Percentiles rank a stretch among this genome's conserved stretches.
Conservation (phyloP, 2,888 invertebrate genomes). For the Synanthedon tipuliformis region DNA sequence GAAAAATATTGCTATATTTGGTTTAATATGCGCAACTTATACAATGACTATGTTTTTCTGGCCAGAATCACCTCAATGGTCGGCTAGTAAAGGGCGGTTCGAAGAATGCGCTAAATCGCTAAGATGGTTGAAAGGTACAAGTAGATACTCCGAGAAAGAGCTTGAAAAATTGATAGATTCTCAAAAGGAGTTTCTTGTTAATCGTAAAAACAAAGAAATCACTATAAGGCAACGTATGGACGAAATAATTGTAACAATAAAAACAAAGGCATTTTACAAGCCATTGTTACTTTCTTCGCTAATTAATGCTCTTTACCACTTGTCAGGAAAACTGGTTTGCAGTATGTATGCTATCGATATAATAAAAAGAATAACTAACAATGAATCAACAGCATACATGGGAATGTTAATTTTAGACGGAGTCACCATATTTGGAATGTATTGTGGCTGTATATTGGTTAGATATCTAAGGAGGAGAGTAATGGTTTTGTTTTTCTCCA, state of each 20-base stretch:
- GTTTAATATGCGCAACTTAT: neutral
- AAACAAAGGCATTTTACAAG: conserved; percentile 18
- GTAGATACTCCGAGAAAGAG: conserved; percentile 21
- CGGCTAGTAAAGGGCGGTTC: conserved; percentile 30
- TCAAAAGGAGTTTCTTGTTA: conserved; percentile 9
- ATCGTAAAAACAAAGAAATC: conserved; percentile 5
- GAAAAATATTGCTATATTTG: conserved; percentile 9
- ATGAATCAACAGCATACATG: conserved; percentile 15
- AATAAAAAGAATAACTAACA: conserved; percentile 10
- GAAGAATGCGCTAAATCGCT: conserved; percentile 27
- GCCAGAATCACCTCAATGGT: conserved; percentile 29
- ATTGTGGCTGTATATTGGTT: conserved; percentile 30
- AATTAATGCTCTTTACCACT: conserved; percentile 11
- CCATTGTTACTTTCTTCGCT: conserved; percentile 20
- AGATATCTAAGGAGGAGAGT: conserved; percentile 18
- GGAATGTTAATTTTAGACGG: conserved; percentile 25
- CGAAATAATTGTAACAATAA: conserved; percentile 3
- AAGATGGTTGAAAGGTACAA: conserved; percentile 28
- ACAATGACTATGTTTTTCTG: conserved; percentile 8
- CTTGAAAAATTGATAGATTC: conserved; percentile 20
- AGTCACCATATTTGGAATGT: conserved; percentile 29
- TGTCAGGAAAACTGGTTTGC: conserved; percentile 17
- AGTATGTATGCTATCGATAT: conserved; percentile 15
- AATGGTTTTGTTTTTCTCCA: conserved; percentile 25
- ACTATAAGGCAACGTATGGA: conserved; percentile 1